Evolutionary conservation across 2,888 invertebrate species (phyloP), one percentile per base, ranked within the genome.

Genomic region (Tuta absoluta): DNA sequence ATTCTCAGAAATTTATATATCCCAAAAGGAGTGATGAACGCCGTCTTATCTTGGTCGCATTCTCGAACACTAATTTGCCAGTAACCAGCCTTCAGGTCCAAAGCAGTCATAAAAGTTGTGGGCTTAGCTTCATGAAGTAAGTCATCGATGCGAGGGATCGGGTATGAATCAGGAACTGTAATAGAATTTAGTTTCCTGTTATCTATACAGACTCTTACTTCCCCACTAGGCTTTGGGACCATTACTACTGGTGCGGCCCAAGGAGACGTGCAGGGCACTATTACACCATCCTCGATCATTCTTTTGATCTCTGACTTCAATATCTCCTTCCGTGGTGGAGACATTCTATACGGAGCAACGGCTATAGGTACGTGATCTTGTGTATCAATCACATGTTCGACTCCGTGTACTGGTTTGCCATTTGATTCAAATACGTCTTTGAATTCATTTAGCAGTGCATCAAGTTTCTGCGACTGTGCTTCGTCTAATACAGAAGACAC

Each of bases 31-130:
- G 78, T 75, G 4, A 78, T 71, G 53, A 80, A 81, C 0, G 74
- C 74, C 0, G 80, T 81, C 61, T 79, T 80, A 0, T 70, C 64
- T 65, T 69, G 72, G 57, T 80, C 76, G 59, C 66, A 67, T 33
- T 73, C 67, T 7, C 58, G 51, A 2, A 73, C 63, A n/a, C 62
- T 67, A 3, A 76, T 67, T 41, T 75, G 76, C 71, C 72, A 75
- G 37, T 76, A 75, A 0, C 75, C 75, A 2, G 75, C 65, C 10
- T 67, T 59, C 0, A 79, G 61, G 61, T 77, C 75, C 0, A 78
- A 17, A 4, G 73, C 66, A 0, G 70, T 64, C 75, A 78, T 77
- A 23, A 41, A 76, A 0, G 70, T 66, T 0, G 68, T 71, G 0
- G 72, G 67, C 63, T 75, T 77, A 0, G 78, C 73, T 10, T 70